Evolutionary conservation across 2,113 vertebrate genomes (phyloP), one percentile per base, ranked within the genome.

Genomic region (Chionomys nivalis): DNA sequence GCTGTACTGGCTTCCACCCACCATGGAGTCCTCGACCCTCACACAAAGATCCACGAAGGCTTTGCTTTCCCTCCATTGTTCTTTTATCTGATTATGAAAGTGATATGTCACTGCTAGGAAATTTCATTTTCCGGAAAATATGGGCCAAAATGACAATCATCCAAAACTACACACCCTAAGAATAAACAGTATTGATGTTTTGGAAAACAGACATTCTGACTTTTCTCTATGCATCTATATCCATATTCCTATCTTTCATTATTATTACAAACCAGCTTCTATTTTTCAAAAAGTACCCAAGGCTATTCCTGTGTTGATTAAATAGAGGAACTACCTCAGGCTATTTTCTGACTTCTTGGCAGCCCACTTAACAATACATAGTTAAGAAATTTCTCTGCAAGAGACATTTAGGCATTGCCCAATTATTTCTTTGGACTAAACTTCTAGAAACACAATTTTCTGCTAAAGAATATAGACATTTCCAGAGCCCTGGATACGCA

Each of bases 1-100:
- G 14, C 36, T 96, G 55, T 96, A 85, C 95, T 93, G 93, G 95
- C 97, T 97, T 97, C 94, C 96, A 97, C 92, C 96, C 83, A 52
- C 68, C 44, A 3, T 0, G 1, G 58, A 31, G n/a, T 61, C 68
- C 44, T 55, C 39, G 14, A n/a, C 31, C 55, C 31, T 23, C 0
- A 42, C 3, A 3, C 61, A 65, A 47, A 36, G 49, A 36, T 39
- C 28, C 0, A 28, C 26, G 0, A 31, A 85, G 89, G 12, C n/a
- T 81, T 73, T 33, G 14, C 36, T 85, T 96, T 83, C 96, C 78
- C 87, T 94, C 58, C 92, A 96, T 93, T 98, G 91, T 93, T 91
- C 63, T 95, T 89, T 91, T 93, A 94, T 85, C 93, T 94, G 87
- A 93, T 94, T 87, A 87, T 70, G 39, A 95, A 94, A 95, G 76